These are phyloP conservation scores for Drosophila jambulina DNA, from an alignment of 1,140 invertebrate genomes.

Conservation along the genomic window DNA sequence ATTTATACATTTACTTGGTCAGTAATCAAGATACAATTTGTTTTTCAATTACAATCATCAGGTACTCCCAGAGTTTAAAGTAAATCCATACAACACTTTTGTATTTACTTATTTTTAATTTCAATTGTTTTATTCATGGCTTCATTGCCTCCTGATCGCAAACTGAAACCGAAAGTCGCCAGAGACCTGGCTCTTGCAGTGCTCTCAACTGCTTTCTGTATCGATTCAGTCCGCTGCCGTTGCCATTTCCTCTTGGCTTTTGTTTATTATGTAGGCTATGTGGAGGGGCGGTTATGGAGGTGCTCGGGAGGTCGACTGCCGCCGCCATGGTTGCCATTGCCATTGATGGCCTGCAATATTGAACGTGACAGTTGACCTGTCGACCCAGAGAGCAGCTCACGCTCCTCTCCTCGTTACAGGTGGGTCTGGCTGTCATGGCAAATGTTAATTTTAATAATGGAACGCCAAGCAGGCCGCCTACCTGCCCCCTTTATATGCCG, in stretches of 20 bases:
- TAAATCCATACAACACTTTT: not conserved
- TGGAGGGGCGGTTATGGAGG: slow-evolving; percentile 15
- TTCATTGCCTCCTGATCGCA: slow-evolving; percentile 17
- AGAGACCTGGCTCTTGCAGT: not conserved
- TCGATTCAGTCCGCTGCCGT: slow-evolving; percentile 20
- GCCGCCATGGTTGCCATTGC: slow-evolving; percentile 45
- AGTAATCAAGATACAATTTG: not conserved
- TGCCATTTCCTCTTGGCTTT: slow-evolving; percentile 38
- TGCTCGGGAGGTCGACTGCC: slow-evolving; percentile 8
- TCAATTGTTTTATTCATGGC: slow-evolving; percentile 12
- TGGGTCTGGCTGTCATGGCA: slow-evolving; percentile 57
- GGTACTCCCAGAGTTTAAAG: not conserved
- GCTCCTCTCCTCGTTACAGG: slow-evolving; percentile 47
- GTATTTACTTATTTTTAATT: slow-evolving; percentile 3
- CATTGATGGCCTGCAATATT: slow-evolving; percentile 80
- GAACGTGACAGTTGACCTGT: slow-evolving; percentile 79
- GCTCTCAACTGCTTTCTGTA: slow-evolving; percentile 18
- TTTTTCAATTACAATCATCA: not conserved
- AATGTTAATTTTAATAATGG: slow-evolving; percentile 82
- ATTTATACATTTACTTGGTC: not conserved
- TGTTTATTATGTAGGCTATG: slow-evolving; percentile 68
- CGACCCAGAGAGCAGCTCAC: slow-evolving; percentile 42
- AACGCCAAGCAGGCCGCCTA: slow-evolving; percentile 12
- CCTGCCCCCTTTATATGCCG: slow-evolving; percentile 25
- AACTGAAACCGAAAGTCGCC: slow-evolving; percentile 4